phyloP scores from a whole-genome alignment of 2,797 vertebrate genomes.

The Eulemur rubriventer region DNA sequence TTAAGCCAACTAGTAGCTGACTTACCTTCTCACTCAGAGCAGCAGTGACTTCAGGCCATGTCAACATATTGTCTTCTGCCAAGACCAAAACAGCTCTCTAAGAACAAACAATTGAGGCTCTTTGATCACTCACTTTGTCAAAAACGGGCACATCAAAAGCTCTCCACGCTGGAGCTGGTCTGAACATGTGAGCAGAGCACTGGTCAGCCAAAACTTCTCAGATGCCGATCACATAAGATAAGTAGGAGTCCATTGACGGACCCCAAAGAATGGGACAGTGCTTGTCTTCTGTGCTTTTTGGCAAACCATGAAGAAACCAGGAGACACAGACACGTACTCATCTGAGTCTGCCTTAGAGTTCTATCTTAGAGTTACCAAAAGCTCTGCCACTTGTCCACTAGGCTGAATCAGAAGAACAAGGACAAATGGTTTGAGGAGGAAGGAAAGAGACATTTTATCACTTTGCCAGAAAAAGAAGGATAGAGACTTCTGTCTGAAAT shows the following conservation, averaged over 20 bases:
- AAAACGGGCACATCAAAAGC: background rate
- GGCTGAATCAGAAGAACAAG: too few relatives aligned
- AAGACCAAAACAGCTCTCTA: background rate
- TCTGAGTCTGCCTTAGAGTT: background rate
- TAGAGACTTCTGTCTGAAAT: too few relatives aligned
- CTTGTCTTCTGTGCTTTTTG: background rate
- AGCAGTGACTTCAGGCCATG: background rate
- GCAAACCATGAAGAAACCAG: background rate
- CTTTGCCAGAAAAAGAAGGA: too few relatives aligned
- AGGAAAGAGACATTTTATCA: too few relatives aligned
- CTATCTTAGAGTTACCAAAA: background rate
- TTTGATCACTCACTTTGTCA: background rate
- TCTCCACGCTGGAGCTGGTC: background rate
- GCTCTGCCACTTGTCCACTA: too few relatives aligned
- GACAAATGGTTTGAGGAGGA: too few relatives aligned
- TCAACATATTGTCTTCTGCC: background rate
- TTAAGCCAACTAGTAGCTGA: background rate
- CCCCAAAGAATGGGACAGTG: background rate
- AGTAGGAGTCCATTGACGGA: rapidly evolving
- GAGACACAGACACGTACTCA: background rate
- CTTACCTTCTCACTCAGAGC: background rate
- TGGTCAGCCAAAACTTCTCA: background rate
- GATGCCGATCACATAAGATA: background rate
- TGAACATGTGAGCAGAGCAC: background rate
- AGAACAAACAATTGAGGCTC: background rate